Conservation (phyloP, 2,797 vertebrate genomes). For the Anomalospiza imberbis region DNA sequence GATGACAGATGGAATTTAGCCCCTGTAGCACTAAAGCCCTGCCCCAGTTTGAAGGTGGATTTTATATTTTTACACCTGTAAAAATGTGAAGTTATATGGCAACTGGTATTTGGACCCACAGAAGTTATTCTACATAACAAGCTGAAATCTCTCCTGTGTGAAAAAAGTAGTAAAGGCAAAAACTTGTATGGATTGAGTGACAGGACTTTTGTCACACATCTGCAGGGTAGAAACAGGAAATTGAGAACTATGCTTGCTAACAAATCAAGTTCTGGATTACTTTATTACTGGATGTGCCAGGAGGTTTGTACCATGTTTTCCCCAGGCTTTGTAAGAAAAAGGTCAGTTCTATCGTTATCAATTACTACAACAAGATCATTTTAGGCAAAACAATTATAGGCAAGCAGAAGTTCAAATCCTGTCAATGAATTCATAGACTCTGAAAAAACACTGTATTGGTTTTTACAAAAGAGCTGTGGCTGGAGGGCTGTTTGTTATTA, state of each 20-base stretch:
- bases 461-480: constrained; percentile 71
- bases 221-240: constrained; percentile 25
- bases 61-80: not conserved
- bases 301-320: not conserved
- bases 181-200: constrained; percentile 52
- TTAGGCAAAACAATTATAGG: constrained; percentile 30
- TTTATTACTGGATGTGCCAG: not conserved
- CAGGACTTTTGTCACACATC: constrained; percentile 44
- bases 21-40: not conserved
- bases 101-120: not conserved
- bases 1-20: not conserved
- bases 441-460: constrained; percentile 67
- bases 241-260: not conserved
- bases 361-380: constrained; percentile 24
- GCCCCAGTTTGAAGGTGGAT: not conserved
- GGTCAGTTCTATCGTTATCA: not conserved
- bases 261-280: not conserved
- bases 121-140: constrained; percentile 17
- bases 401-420: constrained; percentile 69
- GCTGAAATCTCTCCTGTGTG: constrained; percentile 29
- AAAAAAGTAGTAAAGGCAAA: constrained; percentile 62
- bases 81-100: constrained; percentile 18
- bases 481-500: constrained; percentile 76
- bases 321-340: constrained; percentile 5
- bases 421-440: constrained; percentile 73